These are phyloP conservation scores for Plagiodera versicolora DNA, from an alignment of 2,888 invertebrate species.

Conservation along the genomic window DNA sequence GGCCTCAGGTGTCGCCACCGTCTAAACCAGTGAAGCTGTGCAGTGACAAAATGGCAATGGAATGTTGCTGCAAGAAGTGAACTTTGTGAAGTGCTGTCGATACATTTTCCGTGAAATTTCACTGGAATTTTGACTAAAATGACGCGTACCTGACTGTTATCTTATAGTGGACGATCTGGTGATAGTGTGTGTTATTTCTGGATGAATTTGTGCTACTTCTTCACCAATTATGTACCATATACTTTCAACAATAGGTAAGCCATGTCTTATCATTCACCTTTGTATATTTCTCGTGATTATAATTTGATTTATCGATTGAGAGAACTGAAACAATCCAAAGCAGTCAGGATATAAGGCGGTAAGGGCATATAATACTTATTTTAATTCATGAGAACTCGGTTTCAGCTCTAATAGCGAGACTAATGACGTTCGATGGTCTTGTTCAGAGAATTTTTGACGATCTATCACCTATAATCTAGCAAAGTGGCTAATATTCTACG, in stretches of 20 bases:
- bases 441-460: slow-evolving; percentile 3
- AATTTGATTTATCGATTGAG: slow-evolving; percentile 44
- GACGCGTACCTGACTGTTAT: slow-evolving; percentile 43
- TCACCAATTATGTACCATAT: slow-evolving; percentile 52
- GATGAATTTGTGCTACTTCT: slow-evolving; percentile 44
- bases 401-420: background rate
- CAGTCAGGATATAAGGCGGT: background rate
- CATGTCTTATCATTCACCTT: slow-evolving; percentile 55
- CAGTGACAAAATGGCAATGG: slow-evolving; percentile 57
- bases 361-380: slow-evolving; percentile 8
- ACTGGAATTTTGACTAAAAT: slow-evolving; percentile 44
- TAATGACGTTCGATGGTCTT: slow-evolving; percentile 1
- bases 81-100: slow-evolving; percentile 52
- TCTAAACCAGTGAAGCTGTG: slow-evolving; percentile 41
- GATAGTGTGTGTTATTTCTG: slow-evolving; percentile 42
- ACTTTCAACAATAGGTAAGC: slow-evolving; percentile 57
- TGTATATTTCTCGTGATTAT: slow-evolving; percentile 50
- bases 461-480: slow-evolving; percentile 5
- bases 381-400: slow-evolving; percentile 21
- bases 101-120: slow-evolving; percentile 42
- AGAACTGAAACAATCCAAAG: background rate
- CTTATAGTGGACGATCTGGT: slow-evolving; percentile 38
- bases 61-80: slow-evolving; percentile 52
- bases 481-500: slow-evolving; percentile 6
- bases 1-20: slow-evolving; percentile 36